A percentile compares a stretch with the other conserved stretches of the same genome.
These are phyloP conservation scores for Lutraria lutraria DNA, from an alignment of 2,888 invertebrate genomes.

Conservation along the genomic window DNA sequence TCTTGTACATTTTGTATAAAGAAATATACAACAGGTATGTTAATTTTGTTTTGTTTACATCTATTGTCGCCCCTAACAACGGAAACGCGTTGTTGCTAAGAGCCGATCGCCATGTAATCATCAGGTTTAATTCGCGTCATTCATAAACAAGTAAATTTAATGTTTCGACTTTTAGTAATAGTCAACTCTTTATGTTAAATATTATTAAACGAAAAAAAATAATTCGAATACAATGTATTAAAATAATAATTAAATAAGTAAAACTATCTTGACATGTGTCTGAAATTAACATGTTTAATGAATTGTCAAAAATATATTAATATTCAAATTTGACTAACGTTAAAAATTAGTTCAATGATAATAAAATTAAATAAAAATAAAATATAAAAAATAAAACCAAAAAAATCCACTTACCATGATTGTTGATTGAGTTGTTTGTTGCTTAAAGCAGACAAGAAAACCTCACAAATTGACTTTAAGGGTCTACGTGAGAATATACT, in stretches of 20 bases:
- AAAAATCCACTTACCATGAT: background rate
- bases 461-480: slow-evolving; percentile 9
- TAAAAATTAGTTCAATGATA: background rate
- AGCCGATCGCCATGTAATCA: background rate
- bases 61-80: background rate
- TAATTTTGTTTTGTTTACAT: background rate
- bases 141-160: background rate
- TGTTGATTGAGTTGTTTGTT: background rate
- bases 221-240: background rate
- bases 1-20: too few species aligned
- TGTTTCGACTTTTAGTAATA: background rate
- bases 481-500: background rate
- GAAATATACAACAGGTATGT: background rate
- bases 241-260: background rate
- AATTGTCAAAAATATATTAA: background rate
- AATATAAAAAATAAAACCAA: background rate
- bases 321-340: background rate
- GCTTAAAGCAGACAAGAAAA: background rate
- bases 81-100: background rate
- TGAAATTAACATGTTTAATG: background rate
- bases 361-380: background rate
- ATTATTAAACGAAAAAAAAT: background rate
- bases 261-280: background rate
- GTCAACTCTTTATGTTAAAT: background rate
- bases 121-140: background rate